phyloP scores from a whole-genome alignment of 2,113 vertebrate species.

The Haliaeetus leucogaster region DNA sequence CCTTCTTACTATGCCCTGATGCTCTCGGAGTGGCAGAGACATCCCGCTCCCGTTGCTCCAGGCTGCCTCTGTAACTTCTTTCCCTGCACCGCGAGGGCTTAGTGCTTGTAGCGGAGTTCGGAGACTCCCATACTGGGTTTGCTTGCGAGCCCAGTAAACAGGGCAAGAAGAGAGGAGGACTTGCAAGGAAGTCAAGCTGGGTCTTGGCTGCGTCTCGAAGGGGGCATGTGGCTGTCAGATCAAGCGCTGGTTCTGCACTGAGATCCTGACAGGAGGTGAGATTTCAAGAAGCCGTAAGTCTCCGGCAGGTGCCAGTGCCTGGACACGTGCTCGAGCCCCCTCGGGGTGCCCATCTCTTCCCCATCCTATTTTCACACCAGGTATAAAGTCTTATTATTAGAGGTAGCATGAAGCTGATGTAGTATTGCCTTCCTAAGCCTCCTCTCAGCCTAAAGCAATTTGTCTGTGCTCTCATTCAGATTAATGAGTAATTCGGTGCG shows the following conservation, averaged over 20 bases:
- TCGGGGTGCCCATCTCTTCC: background rate
- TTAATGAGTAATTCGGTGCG: background rate
- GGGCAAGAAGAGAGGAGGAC: background rate
- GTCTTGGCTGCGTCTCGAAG: background rate
- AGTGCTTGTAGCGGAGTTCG: accelerated
- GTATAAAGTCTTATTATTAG: background rate
- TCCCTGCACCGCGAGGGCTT: accelerated
- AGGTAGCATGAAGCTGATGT: background rate
- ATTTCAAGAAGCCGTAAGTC: accelerated
- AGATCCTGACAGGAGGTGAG: background rate
- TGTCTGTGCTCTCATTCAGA: background rate
- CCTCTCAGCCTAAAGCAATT: background rate
- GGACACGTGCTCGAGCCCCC: background rate
- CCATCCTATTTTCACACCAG: accelerated
- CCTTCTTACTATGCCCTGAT: background rate
- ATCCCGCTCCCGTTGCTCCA: background rate
- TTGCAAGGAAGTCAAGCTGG: background rate
- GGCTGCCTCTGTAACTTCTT: background rate
- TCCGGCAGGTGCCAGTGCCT: background rate
- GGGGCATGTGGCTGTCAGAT: background rate
- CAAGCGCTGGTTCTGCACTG: background rate
- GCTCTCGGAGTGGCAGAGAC: background rate
- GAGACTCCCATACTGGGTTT: accelerated
- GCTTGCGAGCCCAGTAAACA: background rate
- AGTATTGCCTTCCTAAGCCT: background rate